phyloP scores from a whole-genome alignment of 2,797 vertebrate genomes.

The Oreortyx pictus region DNA sequence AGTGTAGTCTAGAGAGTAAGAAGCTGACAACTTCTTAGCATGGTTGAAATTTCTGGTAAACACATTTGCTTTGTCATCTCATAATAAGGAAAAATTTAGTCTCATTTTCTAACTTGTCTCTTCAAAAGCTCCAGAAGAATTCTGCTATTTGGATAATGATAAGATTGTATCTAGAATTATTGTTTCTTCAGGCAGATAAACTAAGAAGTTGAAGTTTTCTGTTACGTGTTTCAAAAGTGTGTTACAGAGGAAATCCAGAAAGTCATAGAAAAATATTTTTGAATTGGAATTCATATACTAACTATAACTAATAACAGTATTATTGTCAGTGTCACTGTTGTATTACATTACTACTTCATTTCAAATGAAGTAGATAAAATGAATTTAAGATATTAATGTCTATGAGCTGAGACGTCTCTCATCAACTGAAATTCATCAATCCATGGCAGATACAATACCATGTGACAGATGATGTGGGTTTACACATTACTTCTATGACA shows the following conservation, averaged over 20 bases:
- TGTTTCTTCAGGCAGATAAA: not conserved
- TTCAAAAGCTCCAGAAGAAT: conserved; percentile 6
- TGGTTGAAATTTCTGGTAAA: conserved; percentile 30
- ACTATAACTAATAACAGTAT: not conserved
- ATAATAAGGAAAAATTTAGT: conserved; percentile 36
- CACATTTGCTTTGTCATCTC: conserved; percentile 51
- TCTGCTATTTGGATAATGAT: not conserved
- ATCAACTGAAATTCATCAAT: not conserved
- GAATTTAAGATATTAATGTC: not conserved
- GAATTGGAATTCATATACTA: not conserved
- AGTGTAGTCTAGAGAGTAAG: not conserved
- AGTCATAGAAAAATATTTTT: not conserved
- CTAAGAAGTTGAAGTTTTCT: not conserved
- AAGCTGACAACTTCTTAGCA: conserved; percentile 17
- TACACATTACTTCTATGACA: not conserved
- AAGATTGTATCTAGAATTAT: not conserved
- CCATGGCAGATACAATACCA: not conserved
- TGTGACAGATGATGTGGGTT: not conserved
- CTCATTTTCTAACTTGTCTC: conserved; percentile 29
- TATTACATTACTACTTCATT: not conserved
- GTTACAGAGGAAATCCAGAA: not conserved
- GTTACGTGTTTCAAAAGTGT: not conserved
- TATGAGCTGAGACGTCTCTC: not conserved
- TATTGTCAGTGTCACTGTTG: not conserved
- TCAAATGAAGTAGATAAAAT: not conserved